Conservation (phyloP, 2,888 invertebrate genomes). For the Zeuzera pyrina region DNA sequence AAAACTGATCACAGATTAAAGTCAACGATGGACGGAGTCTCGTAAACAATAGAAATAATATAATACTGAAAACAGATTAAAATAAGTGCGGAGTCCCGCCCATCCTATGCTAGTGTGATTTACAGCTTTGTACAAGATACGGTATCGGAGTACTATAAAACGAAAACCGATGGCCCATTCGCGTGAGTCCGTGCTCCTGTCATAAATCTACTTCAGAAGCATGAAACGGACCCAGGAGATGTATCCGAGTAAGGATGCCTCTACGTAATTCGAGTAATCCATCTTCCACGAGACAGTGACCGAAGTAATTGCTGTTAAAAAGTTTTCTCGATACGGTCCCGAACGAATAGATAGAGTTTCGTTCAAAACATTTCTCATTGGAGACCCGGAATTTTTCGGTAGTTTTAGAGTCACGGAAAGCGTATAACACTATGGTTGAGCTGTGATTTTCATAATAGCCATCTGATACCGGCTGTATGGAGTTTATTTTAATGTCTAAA, state of each 20-base stretch:
- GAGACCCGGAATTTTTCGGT: no score
- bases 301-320: slow-evolving; percentile 33
- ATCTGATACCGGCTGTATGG: no score
- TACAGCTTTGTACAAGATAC: slow-evolving; percentile 10
- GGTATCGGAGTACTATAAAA: slow-evolving; percentile 11
- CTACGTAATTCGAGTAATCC: slow-evolving; percentile 32
- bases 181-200: slow-evolving; percentile 14
- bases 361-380: neutral
- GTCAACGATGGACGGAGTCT: no score
- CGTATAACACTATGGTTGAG: no score
- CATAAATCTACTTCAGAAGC: slow-evolving; percentile 17
- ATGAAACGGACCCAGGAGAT: slow-evolving; percentile 8
- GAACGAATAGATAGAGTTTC: neutral
- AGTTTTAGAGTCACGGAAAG: no score
- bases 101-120: slow-evolving; percentile 9
- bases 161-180: slow-evolving; percentile 22
- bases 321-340: slow-evolving; percentile 17
- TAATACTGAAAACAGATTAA: slow-evolving; percentile 14
- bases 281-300: slow-evolving; percentile 33
- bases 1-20: no score
- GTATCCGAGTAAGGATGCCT: slow-evolving; percentile 20
- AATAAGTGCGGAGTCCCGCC: slow-evolving; percentile 10
- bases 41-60: slow-evolving; percentile 8
- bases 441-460: no score
- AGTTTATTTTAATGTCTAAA: no score